Base-by-base conservation (phyloP, 2,797 vertebrate species). In the Natrix natrix region DNA sequence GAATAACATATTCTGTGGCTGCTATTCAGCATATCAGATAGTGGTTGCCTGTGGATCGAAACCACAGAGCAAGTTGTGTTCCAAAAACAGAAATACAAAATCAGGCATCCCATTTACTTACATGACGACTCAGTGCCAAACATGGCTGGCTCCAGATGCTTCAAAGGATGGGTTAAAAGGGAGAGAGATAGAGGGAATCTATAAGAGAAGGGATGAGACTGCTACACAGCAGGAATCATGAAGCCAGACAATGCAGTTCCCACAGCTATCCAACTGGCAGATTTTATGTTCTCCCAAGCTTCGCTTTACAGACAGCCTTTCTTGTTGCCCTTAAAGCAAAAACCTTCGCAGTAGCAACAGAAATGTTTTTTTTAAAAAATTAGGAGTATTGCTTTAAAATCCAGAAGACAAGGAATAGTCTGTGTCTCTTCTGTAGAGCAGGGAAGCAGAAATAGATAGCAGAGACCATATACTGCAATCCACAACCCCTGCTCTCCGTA, bases 111-210 rank as follows among this genome's bases (percentile, higher is more conserved):
- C 95, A 95, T 98, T 89, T 99, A 99, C 99, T 99, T 99, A 99
- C 99, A 98, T 98, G 99, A 99, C 95, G 99, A 99, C 97, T 99
- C 99, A 95, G 99, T 99, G 98, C 99, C 99, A 98, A 99, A 99
- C 99, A 99, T 99, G 99, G 98, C 99, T 99, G 98, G 98, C 98
- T 98, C 97, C 98, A 98, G 98, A 98, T 98, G 98, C 98, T 98
- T 98, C 97, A 97, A 97, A 97, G 95, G 97, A 92, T 61, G 93
- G 94, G 95, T 96, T 93, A 95, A 96, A 96, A 91, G 89, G 95
- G 93, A 96, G 92, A 94, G 94, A 95, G 96, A 95, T 93, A 94
- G 93, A 96, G 91, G 93, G 93, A 96, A 78, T 37, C 93, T 95
- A 94, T 57, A 95, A 97, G 97, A 97, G 97, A 95, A 98, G 97